Evolutionary conservation across 1,140 invertebrate genomes (phyloP).

Genomic region (Ips typographus): DNA sequence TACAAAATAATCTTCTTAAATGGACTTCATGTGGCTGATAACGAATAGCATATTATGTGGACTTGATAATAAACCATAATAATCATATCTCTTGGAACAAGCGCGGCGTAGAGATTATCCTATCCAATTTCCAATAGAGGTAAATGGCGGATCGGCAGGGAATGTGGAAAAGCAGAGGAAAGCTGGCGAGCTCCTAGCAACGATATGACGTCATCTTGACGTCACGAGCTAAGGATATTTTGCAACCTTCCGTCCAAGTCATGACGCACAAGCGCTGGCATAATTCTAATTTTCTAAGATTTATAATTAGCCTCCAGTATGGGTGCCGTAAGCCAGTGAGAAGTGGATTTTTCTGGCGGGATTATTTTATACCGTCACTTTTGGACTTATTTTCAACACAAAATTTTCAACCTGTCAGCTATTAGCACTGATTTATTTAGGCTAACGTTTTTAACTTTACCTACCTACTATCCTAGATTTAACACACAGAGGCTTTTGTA

Average conservation of each 20-base stretch:
- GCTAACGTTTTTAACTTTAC: too few species aligned
- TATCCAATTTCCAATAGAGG: not conserved
- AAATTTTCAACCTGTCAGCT: too few species aligned
- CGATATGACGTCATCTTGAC: slow-evolving; percentile 26
- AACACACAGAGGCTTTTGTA: too few species aligned
- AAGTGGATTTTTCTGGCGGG: slow-evolving; percentile 18
- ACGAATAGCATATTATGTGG: too few species aligned
- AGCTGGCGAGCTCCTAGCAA: slow-evolving; percentile 10
- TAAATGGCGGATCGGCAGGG: not conserved
- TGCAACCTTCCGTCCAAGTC: not conserved
- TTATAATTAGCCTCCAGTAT: slow-evolving; percentile 23
- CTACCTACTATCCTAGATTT: too few species aligned
- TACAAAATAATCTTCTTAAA: too few species aligned
- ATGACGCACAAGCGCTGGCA: slow-evolving; percentile 20
- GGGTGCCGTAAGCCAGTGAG: slow-evolving; percentile 22
- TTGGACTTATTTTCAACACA: not conserved
- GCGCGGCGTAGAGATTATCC: not conserved
- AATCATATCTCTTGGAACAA: not conserved
- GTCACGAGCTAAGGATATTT: slow-evolving; percentile 21
- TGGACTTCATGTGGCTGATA: too few species aligned
- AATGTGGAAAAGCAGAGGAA: slow-evolving; percentile 7
- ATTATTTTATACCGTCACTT: slow-evolving; percentile 17
- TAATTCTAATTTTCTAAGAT: slow-evolving; percentile 25
- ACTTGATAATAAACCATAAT: not conserved
- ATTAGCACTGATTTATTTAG: too few species aligned